A percentile compares a stretch with the other conserved stretches of the same genome.
These are phyloP conservation scores for Cheilosia urbana DNA, from an alignment of 2,888 invertebrate genomes.

Conservation along the genomic window DNA sequence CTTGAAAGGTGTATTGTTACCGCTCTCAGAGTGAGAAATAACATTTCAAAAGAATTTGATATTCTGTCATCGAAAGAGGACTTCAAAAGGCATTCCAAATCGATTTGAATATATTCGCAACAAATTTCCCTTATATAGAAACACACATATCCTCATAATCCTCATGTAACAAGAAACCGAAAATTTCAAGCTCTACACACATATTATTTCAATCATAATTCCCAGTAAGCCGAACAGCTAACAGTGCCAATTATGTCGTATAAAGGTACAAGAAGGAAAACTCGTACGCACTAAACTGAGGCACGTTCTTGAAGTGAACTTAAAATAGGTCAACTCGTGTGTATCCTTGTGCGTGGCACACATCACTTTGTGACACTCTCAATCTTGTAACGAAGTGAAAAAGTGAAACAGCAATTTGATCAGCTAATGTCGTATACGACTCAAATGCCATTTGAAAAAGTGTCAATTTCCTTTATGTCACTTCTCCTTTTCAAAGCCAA, in stretches of 20 bases:
- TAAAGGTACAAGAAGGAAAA: not conserved
- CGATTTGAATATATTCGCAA: conserved; percentile 25
- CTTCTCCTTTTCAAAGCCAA: not conserved
- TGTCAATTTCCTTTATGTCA: conserved; percentile 43
- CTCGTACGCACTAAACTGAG: conserved; percentile 29
- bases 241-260: conserved; percentile 43
- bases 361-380: conserved; percentile 25
- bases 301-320: conserved; percentile 33
- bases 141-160: not conserved
- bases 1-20: not conserved
- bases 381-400: conserved; percentile 12
- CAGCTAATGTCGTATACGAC: conserved; percentile 42
- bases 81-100: conserved; percentile 20
- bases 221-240: conserved; percentile 30
- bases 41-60: conserved; percentile 34
- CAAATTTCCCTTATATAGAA: conserved; percentile 30
- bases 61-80: not conserved
- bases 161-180: conserved; percentile 2
- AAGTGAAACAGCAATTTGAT: conserved; percentile 54
- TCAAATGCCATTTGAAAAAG: conserved; percentile 56
- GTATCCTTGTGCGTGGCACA: conserved; percentile 8
- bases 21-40: conserved; percentile 5
- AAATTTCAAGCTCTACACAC: not conserved
- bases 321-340: not conserved
- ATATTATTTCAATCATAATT: conserved; percentile 46